Base-by-base conservation (phyloP, 1,140 invertebrate genomes). In the Glossosoma conforme region DNA sequence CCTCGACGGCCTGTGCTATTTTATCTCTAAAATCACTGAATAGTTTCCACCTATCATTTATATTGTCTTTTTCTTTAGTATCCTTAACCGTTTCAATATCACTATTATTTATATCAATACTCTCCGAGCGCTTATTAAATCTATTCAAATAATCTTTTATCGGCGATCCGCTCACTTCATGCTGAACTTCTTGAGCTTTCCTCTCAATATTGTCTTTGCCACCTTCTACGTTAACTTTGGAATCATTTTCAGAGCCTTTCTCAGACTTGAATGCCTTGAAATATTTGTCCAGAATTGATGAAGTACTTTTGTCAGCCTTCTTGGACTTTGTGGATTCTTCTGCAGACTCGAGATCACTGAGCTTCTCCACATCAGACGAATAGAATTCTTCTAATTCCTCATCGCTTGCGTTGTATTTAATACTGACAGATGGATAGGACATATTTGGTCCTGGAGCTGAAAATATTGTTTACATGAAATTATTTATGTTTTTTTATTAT, bases 351-450 rank as follows among this genome's bases (percentile, higher is more conserved):
- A 61, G 56, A 13, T 77, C 75, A 18, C 70, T 73, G 1, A 67
- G 69, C 52, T 80, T 77, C 56, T 83, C 80, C 14, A 83, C 80
- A 60, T 82, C 80, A 41, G 73, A 76, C 21, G 76, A 71, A 60
- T 77, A 82, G 5, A 85, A 56, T 63, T 85, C 81, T 58, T 85
- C 83, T 44, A 86, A 63, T 65, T 84, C 80, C 58, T 86, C 83
- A 59, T 82, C 81, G 58, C 78, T 84, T 20, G 82, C 80, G 72
- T 84, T 82, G 61, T 85, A 86, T 62, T 80, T 79, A 57, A 86
- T 82, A 11, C 79, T 72, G 46, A 80, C 64, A 6, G 65, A 61
- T 37, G 78, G 78, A 49, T 79, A 75, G 15, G 81, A 82, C 37
- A 81, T 77, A 28, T 79, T 79, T 19, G 82, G 76, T 35, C 80